phyloP scores from a whole-genome alignment of 2,113 vertebrate genomes.

The Pedionomus torquatus region DNA sequence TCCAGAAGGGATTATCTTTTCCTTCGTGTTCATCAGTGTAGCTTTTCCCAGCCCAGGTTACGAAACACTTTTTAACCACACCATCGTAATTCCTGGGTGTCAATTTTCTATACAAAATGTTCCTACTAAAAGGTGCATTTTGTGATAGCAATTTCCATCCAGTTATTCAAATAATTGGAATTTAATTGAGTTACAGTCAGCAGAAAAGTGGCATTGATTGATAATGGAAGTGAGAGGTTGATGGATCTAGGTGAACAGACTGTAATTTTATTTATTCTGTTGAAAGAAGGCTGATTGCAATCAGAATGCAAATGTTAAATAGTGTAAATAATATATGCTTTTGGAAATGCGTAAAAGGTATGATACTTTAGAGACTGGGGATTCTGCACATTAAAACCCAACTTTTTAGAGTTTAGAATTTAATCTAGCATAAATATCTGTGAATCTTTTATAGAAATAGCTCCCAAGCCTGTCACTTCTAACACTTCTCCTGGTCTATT shows the following conservation, averaged over 20 bases:
- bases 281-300: constrained; percentile 67
- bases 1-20: not conserved
- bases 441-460: not conserved
- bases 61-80: not conserved
- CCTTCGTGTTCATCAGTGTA: accelerated
- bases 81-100: not conserved
- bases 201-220: constrained; percentile 39
- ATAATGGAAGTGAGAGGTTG: not conserved
- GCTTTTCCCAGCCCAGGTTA: not conserved
- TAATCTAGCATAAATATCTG: not conserved
- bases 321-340: constrained; percentile 10
- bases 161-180: constrained; percentile 60
- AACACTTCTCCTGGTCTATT: constrained; percentile 9
- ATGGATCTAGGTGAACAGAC: constrained; percentile 1
- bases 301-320: constrained; percentile 41
- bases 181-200: constrained; percentile 58
- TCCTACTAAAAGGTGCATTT: constrained; percentile 11
- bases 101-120: constrained; percentile 15
- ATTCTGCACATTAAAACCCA: not conserved
- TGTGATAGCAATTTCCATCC: constrained; percentile 27
- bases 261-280: constrained; percentile 50
- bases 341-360: not conserved
- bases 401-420: not conserved
- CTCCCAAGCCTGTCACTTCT: not conserved
- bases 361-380: not conserved